Evolutionary conservation across 2,113 vertebrate species (phyloP).

Genomic region (Tonatia bakeri): DNA sequence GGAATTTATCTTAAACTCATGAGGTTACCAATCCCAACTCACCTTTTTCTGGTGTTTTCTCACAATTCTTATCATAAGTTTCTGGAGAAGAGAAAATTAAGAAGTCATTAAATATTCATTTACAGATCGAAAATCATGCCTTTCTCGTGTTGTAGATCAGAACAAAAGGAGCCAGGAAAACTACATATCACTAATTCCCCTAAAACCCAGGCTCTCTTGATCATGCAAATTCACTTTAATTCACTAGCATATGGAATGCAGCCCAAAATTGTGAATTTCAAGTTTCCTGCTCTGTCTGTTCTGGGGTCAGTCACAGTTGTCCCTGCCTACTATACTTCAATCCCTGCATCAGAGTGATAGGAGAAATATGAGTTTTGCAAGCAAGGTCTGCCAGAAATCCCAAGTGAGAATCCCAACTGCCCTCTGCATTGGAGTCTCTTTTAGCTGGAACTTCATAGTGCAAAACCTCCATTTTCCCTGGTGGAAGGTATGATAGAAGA

Average conservation of each 20-base stretch:
- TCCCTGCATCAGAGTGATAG: neutral
- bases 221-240: neutral
- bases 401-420: neutral
- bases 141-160: neutral
- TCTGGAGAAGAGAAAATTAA: conserved; percentile 38
- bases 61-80: rapidly evolving
- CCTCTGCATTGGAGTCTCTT: neutral
- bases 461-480: neutral
- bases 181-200: neutral
- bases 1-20: neutral
- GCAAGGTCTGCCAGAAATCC: neutral
- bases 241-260: neutral
- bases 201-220: neutral
- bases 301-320: neutral
- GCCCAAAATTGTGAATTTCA: neutral
- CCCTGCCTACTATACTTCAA: neutral
- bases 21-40: conserved; percentile 16
- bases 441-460: neutral
- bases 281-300: neutral
- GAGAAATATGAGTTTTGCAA: neutral
- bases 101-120: neutral
- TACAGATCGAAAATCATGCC: neutral
- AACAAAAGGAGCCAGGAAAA: neutral
- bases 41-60: neutral
- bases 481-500: neutral